Conservation (phyloP, 2,888 invertebrate genomes). For the Fissipunctia ypsillon region DNA sequence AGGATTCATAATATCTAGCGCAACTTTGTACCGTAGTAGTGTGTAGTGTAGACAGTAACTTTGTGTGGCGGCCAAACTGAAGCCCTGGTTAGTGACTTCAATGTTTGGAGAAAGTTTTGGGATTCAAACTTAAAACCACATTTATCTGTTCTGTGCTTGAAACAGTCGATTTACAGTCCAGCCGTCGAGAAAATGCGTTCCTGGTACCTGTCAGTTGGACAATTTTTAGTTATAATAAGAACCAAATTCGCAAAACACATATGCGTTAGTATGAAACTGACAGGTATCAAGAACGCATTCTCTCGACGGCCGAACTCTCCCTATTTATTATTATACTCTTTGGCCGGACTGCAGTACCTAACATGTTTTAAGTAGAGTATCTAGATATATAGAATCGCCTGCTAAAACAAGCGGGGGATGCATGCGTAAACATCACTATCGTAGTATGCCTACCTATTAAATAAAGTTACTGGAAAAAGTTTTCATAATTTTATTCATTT, state of each 20-base stretch:
- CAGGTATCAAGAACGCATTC: too few species aligned
- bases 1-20: conserved; percentile 60
- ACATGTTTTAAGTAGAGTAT: not conserved
- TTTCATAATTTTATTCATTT: conserved; percentile 29
- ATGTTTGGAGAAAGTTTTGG: not conserved
- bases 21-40: conserved; percentile 38
- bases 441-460: conserved; percentile 4
- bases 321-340: too few species aligned
- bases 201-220: too few species aligned
- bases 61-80: conserved; percentile 16
- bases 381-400: too few species aligned
- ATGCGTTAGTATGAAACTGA: too few species aligned
- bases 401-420: not conserved
- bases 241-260: too few species aligned
- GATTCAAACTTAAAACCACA: not conserved
- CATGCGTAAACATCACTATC: not conserved
- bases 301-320: too few species aligned
- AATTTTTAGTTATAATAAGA: too few species aligned
- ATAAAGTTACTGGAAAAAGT: conserved; percentile 7
- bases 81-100: conserved; percentile 1
- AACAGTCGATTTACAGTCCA: too few species aligned
- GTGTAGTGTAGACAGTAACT: conserved; percentile 31
- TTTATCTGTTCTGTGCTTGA: too few species aligned
- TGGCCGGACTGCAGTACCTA: too few species aligned
- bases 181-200: too few species aligned